phyloP scores from a whole-genome alignment of 2,888 invertebrate species.

The Hofmannophila pseudospretella region DNA sequence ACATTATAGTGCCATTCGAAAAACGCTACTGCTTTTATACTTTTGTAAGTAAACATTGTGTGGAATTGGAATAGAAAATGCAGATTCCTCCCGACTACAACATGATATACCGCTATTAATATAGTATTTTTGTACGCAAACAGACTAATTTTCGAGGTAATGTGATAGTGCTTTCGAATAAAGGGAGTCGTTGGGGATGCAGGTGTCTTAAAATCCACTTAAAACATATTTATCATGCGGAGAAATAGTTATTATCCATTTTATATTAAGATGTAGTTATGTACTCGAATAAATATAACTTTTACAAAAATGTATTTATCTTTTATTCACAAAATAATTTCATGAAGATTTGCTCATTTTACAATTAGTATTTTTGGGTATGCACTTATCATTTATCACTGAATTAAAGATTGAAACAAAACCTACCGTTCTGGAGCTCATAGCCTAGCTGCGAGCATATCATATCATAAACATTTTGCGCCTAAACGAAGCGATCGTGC shows the following conservation, averaged over 20 bases:
- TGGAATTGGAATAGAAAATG: slow-evolving; percentile 24
- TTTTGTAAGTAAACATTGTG: slow-evolving; percentile 3
- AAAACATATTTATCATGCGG: slow-evolving; percentile 73
- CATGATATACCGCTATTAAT: slow-evolving; percentile 45
- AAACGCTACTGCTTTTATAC: slow-evolving; percentile 28
- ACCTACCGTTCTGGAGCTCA: no score
- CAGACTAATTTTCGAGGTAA: slow-evolving; percentile 47
- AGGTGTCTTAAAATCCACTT: slow-evolving; percentile 64
- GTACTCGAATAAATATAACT: slow-evolving; percentile 79
- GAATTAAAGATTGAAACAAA: no score
- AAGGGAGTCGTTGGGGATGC: slow-evolving; percentile 46
- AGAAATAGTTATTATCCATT: slow-evolving; percentile 73
- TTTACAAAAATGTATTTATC: slow-evolving; percentile 54
- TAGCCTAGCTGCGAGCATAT: no score
- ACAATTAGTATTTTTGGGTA: no score
- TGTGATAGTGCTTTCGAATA: slow-evolving; percentile 63
- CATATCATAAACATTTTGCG: no score
- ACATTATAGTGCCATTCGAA: slow-evolving; percentile 63
- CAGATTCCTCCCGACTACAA: slow-evolving; percentile 45
- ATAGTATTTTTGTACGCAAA: slow-evolving; percentile 64
- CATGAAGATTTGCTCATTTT: no score
- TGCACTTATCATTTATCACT: no score
- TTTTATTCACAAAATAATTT: no score
- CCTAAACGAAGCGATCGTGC: no score
- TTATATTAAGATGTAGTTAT: slow-evolving; percentile 78